Percentiles rank a stretch among this genome's conserved stretches.
These are phyloP conservation scores for Mechanitis mazaeus DNA, from an alignment of 2,888 invertebrate species.

Conservation along the genomic window DNA sequence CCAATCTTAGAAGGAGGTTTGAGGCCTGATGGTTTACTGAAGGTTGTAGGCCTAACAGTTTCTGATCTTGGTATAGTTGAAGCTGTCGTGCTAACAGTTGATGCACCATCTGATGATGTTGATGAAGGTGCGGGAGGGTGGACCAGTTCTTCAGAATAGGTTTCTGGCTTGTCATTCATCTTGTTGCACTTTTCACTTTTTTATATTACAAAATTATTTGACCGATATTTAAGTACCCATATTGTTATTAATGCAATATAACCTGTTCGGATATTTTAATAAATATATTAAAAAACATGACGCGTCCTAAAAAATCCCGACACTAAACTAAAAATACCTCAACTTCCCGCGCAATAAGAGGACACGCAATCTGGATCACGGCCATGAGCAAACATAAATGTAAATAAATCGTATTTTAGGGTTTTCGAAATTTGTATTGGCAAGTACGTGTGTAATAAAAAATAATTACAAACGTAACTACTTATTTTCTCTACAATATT, in stretches of 20 bases:
- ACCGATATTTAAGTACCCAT: constrained; percentile 33
- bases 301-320: constrained; percentile 52
- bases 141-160: constrained; percentile 36
- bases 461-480: constrained; percentile 13
- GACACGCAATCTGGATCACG: constrained; percentile 73
- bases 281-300: constrained; percentile 44
- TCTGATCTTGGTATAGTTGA: constrained; percentile 38
- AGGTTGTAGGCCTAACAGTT: constrained; percentile 53
- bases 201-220: constrained; percentile 20
- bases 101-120: constrained; percentile 53
- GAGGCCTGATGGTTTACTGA: constrained; percentile 78
- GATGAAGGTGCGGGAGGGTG: constrained; percentile 50
- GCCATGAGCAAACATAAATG: constrained; percentile 55
- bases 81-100: constrained; percentile 51
- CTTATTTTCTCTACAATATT: constrained; percentile 1
- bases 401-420: constrained; percentile 42
- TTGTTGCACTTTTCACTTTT: constrained; percentile 46
- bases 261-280: constrained; percentile 21
- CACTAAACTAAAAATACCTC: constrained; percentile 69
- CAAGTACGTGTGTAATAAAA: constrained; percentile 13
- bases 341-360: constrained; percentile 71
- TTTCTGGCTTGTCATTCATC: constrained; percentile 66
- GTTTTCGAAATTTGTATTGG: constrained; percentile 25
- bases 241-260: constrained; percentile 21
- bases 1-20: constrained; percentile 82